These are phyloP conservation scores for Cottus gobio DNA, from an alignment of 2,113 vertebrate genomes.

Conservation along the genomic window DNA sequence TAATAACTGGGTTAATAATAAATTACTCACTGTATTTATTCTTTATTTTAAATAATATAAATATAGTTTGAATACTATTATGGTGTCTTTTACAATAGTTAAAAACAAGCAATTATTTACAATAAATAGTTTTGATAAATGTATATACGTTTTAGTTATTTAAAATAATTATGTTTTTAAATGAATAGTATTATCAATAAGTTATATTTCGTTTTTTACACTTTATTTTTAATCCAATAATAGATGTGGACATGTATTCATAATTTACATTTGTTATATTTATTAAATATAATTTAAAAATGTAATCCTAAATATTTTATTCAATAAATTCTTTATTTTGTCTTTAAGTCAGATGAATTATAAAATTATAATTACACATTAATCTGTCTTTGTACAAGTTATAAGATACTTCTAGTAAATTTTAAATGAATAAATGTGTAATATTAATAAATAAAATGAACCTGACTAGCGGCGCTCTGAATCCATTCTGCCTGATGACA, in stretches of 20 bases:
- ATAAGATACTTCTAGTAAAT: not conserved
- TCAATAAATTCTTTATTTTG: not conserved
- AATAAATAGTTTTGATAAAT: no score
- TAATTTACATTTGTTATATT: not conserved
- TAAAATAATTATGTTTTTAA: no score
- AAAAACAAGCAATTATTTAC: not conserved
- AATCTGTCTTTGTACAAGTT: not conserved
- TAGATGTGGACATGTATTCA: not conserved
- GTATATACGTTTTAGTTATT: no score
- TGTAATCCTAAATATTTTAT: not conserved
- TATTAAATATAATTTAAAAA: not conserved
- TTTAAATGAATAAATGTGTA: not conserved
- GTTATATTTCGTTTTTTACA: no score
- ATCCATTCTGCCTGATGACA: constrained; percentile 48
- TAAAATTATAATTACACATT: not conserved
- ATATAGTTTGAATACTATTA: no score
- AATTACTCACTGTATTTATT: no score
- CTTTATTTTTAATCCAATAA: not conserved
- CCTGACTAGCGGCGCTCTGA: not conserved
- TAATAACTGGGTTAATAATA: no score
- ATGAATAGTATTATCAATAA: no score
- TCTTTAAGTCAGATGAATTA: not conserved
- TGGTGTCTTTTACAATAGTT: no score
- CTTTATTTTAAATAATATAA: no score
- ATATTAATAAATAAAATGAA: not conserved